Conservation (phyloP, 2,113 vertebrate species). For the Acanthisitta chloris region DNA sequence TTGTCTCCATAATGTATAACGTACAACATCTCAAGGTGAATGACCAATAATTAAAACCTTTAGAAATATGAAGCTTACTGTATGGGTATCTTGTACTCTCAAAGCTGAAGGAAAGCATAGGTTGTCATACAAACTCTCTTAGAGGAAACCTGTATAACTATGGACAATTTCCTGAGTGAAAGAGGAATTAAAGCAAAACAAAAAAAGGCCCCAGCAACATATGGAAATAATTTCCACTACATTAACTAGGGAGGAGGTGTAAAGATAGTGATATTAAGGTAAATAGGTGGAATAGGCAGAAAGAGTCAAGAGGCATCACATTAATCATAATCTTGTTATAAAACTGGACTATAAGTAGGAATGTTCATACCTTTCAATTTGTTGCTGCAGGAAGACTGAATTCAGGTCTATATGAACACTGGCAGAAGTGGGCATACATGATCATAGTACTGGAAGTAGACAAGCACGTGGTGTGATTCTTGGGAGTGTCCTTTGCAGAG, state of each 20-base stretch:
- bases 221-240: not conserved
- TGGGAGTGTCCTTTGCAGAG: too few species aligned
- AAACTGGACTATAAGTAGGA: not conserved
- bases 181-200: not conserved
- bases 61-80: not conserved
- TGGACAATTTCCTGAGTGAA: not conserved
- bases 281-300: not conserved
- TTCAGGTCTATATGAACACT: not conserved
- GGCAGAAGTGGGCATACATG: not conserved
- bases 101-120: not conserved
- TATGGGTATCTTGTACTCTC: not conserved
- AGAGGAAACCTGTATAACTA: not conserved
- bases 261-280: not conserved
- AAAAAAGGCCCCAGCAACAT: rapidly evolving
- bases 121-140: not conserved
- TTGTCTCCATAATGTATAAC: not conserved
- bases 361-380: not conserved
- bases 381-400: not conserved
- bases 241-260: not conserved
- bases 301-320: not conserved
- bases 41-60: not conserved
- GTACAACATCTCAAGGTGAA: not conserved
- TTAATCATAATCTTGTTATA: not conserved
- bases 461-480: too few species aligned
- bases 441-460: not conserved